Evolutionary conservation across 2,113 vertebrate species (phyloP).

Genomic region (Phalacrocorax pelagicus): DNA sequence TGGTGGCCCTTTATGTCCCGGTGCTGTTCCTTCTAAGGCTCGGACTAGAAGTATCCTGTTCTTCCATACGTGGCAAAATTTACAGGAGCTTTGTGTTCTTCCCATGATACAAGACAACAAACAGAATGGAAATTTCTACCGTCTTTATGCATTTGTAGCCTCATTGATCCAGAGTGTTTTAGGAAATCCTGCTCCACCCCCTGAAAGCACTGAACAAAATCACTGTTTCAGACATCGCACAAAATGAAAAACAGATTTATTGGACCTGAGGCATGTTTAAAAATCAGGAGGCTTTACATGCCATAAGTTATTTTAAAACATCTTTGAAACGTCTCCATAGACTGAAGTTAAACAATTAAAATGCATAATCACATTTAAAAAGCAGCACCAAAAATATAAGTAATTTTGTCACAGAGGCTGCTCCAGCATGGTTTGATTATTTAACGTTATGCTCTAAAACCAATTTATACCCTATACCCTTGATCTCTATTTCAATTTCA

Average conservation of each 20-base stretch:
- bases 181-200: neutral
- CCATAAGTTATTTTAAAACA: neutral
- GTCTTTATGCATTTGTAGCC: neutral
- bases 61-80: neutral
- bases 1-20: neutral
- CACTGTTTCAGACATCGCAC: neutral
- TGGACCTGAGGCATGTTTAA: neutral
- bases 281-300: neutral
- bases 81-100: neutral
- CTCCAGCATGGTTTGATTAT: constrained; percentile 47
- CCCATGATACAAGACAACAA: neutral
- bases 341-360: constrained; percentile 56
- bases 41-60: neutral
- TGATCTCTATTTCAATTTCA: constrained; percentile 52
- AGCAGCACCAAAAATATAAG: constrained; percentile 33
- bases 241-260: neutral
- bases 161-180: neutral
- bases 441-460: constrained; percentile 48
- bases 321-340: neutral
- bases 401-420: constrained; percentile 50
- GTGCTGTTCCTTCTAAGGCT: neutral
- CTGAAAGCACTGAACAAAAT: neutral
- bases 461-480: constrained; percentile 52
- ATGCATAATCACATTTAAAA: constrained; percentile 48
- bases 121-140: neutral